A percentile compares a stretch with the other conserved stretches of the same genome.
These are phyloP conservation scores for Panopea generosa DNA, from an alignment of 2,888 invertebrate genomes.

Conservation along the genomic window DNA sequence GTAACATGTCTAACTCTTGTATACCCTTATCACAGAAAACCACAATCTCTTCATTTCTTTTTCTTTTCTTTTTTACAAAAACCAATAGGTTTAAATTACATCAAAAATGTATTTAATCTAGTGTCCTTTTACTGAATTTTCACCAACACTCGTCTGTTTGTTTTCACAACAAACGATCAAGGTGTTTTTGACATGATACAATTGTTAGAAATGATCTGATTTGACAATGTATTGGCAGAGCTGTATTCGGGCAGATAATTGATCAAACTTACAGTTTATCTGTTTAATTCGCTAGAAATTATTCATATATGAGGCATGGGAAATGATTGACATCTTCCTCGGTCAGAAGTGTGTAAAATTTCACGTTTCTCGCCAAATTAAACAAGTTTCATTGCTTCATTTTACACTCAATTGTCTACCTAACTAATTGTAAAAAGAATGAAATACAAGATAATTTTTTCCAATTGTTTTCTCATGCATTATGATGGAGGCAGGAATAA, in stretches of 20 bases:
- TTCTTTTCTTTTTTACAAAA: too few relatives aligned
- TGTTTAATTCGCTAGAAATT: constrained; percentile 53
- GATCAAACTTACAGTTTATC: constrained; percentile 50
- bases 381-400: constrained; percentile 13
- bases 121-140: too few relatives aligned
- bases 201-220: constrained; percentile 7
- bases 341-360: constrained; percentile 4
- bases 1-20: too few relatives aligned
- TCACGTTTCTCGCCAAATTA: constrained; percentile 30
- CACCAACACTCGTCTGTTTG: too few relatives aligned
- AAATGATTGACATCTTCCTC: constrained; percentile 15
- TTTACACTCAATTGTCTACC: constrained; percentile 48
- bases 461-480: constrained; percentile 17
- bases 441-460: constrained; percentile 20
- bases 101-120: too few relatives aligned
- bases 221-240: constrained; percentile 15
- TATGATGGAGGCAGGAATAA: not conserved
- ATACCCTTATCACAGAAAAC: too few relatives aligned
- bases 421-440: constrained; percentile 40
- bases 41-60: too few relatives aligned
- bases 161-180: too few relatives aligned
- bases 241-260: constrained; percentile 44
- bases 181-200: not conserved
- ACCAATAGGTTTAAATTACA: too few relatives aligned
- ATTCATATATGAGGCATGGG: constrained; percentile 32